A percentile compares a stretch with the other conserved stretches of the same genome.
phyloP scores from a whole-genome alignment of 2,113 vertebrate species.

The Sinocyclocheilus rhinocerous region DNA sequence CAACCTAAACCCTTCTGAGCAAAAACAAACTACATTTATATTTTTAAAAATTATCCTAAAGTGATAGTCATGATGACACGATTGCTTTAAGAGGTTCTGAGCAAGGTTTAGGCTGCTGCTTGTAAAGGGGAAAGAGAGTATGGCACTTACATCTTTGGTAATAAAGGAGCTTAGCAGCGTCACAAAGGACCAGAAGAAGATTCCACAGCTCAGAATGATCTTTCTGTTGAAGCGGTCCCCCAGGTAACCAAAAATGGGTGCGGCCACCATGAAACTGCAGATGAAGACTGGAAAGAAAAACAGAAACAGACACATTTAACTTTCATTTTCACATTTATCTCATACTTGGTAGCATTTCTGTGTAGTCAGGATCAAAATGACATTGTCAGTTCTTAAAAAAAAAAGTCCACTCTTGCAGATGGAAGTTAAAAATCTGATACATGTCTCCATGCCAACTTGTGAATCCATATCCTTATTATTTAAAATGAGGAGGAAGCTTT shows the following conservation, averaged over 20 bases:
- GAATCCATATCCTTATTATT: conserved; percentile 6
- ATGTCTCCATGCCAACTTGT: neutral
- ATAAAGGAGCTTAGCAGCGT: conserved; percentile 98
- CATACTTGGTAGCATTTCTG: neutral
- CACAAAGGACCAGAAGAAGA: conserved; percentile 97
- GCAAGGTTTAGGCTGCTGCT: neutral
- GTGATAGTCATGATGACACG: neutral
- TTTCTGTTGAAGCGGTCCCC: conserved; percentile 99
- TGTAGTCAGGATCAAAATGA: neutral
- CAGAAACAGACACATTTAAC: conserved; percentile 42
- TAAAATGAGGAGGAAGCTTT: conserved; percentile 24
- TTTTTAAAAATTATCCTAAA: neutral
- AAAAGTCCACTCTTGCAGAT: too few species aligned
- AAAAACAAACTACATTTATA: conserved; percentile 7
- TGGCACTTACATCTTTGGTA: conserved; percentile 83
- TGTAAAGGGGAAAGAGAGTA: neutral
- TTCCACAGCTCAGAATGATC: conserved; percentile 95
- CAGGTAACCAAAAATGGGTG: conserved; percentile 97
- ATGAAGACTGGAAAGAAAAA: conserved; percentile 87
- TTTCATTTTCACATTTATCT: neutral
- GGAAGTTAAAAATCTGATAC: too few species aligned
- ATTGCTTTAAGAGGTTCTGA: neutral
- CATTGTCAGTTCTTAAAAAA: neutral
- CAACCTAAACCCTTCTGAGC: neutral
- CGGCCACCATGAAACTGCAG: conserved; percentile 98